Percentiles rank a stretch among this genome's conserved stretches.
These are phyloP conservation scores for Lasioglossum calceatum DNA, from an alignment of 2,888 invertebrate genomes.

Conservation along the genomic window DNA sequence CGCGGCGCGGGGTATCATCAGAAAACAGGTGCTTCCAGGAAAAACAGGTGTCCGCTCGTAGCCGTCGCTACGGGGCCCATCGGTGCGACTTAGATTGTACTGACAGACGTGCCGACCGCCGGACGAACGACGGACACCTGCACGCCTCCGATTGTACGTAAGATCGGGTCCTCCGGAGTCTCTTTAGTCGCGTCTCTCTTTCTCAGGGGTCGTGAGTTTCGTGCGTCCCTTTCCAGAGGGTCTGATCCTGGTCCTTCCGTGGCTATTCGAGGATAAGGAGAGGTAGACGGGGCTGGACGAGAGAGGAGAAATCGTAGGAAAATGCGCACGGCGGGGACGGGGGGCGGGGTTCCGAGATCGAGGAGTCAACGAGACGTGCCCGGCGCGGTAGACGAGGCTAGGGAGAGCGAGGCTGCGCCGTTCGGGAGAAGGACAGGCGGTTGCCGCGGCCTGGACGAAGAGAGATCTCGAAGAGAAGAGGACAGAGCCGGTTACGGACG, in stretches of 20 bases:
- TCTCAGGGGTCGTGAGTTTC: not conserved
- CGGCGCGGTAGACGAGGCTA: constrained; percentile 20
- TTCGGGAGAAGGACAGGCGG: constrained; percentile 27
- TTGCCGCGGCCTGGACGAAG: constrained; percentile 36
- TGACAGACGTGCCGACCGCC: constrained; percentile 71
- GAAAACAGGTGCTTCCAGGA: constrained; percentile 73
- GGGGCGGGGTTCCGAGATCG: constrained; percentile 22
- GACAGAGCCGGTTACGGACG: constrained; percentile 34
- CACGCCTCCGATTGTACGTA: constrained; percentile 80
- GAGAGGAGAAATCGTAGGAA: constrained; percentile 50
- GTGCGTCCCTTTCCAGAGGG: constrained; percentile 31
- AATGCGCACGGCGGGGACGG: constrained; percentile 36
- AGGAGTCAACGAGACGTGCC: constrained; percentile 54
- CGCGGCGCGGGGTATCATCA: constrained; percentile 46
- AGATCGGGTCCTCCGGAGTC: constrained; percentile 69
- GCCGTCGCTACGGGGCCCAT: constrained; percentile 72
- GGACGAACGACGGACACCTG: constrained; percentile 80
- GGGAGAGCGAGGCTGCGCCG: not conserved
- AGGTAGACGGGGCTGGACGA: not conserved
- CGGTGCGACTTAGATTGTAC: constrained; percentile 70
- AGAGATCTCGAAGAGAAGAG: constrained; percentile 44
- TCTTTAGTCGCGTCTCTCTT: constrained; percentile 27
- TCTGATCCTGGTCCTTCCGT: constrained; percentile 46
- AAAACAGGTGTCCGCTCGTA: constrained; percentile 77
- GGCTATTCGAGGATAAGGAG: constrained; percentile 34